phyloP scores from a whole-genome alignment of 1,140 invertebrate species.

The Tetramorium simillimum region DNA sequence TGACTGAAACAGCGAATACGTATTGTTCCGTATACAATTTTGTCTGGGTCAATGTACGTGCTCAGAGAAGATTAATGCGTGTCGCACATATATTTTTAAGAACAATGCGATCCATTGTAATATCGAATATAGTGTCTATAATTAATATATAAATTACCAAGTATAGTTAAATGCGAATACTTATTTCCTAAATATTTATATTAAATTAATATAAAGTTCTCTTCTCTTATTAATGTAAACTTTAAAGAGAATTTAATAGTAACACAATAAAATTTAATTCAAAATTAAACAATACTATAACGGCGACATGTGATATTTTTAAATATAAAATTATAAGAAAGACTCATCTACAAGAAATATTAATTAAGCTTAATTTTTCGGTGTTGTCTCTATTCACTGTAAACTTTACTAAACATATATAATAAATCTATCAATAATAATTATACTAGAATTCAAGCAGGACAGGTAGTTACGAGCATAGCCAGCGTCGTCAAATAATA shows the following conservation, averaged over 20 bases:
- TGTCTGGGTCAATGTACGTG: not conserved
- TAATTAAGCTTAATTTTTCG: not conserved
- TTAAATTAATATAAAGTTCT: too few relatives aligned
- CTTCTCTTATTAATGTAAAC: not conserved
- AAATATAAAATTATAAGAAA: not conserved
- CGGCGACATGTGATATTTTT: not conserved
- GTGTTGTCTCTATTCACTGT: not conserved
- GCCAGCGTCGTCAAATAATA: slow-evolving; percentile 63
- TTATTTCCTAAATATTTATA: not conserved
- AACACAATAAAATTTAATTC: not conserved
- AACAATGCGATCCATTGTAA: not conserved
- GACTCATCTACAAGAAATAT: not conserved
- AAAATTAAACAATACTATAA: not conserved
- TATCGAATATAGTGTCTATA: not conserved
- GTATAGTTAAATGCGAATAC: not conserved
- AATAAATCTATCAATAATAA: slow-evolving; percentile 31
- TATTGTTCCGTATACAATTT: not conserved
- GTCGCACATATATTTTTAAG: not conserved
- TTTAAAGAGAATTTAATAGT: not conserved
- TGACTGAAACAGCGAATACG: not conserved
- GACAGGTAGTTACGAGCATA: slow-evolving; percentile 40
- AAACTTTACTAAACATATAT: not conserved
- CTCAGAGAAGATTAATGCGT: not conserved
- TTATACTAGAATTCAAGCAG: slow-evolving; percentile 3
- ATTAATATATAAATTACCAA: not conserved